phyloP scores from a whole-genome alignment of 2,113 vertebrate genomes.

The Steatornis caripensis region DNA sequence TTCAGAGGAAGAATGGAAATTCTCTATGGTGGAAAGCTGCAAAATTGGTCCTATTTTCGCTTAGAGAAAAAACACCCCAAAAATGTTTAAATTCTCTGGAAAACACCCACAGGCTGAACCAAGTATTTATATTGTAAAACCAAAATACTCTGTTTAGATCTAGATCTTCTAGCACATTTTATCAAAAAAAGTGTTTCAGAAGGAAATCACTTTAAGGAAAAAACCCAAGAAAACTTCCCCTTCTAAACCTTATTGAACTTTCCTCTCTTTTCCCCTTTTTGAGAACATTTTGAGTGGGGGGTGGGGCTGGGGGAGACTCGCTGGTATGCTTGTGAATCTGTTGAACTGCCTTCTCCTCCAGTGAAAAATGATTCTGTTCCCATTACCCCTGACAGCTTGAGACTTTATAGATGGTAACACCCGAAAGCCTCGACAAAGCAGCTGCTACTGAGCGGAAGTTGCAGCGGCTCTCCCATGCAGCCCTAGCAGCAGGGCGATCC shows the following conservation, averaged over 20 bases:
- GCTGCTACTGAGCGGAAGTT: too few species aligned
- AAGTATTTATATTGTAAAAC: not conserved
- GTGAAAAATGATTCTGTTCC: not conserved
- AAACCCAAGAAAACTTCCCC: not conserved
- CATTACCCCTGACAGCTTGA: not conserved
- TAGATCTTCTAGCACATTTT: not conserved
- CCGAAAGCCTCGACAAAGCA: too few species aligned
- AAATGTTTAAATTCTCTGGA: not conserved
- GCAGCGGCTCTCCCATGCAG: not conserved
- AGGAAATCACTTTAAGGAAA: not conserved
- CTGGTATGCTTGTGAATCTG: not conserved
- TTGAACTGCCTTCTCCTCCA: not conserved
- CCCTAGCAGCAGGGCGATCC: not conserved
- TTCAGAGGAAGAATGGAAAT: not conserved
- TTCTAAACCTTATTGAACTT: not conserved
- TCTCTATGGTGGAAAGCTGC: not conserved
- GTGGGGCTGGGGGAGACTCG: too few species aligned
- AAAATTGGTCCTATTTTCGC: not conserved
- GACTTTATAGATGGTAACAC: not conserved
- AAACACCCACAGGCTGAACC: not conserved
- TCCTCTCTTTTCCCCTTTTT: not conserved
- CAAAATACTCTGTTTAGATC: not conserved
- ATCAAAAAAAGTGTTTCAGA: not conserved
- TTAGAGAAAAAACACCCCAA: not conserved
- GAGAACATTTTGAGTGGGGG: too few species aligned